Percentiles rank a stretch among this genome's conserved stretches.
These are phyloP conservation scores for Xiphydria camelus DNA, from an alignment of 2,888 invertebrate genomes.

Conservation along the genomic window DNA sequence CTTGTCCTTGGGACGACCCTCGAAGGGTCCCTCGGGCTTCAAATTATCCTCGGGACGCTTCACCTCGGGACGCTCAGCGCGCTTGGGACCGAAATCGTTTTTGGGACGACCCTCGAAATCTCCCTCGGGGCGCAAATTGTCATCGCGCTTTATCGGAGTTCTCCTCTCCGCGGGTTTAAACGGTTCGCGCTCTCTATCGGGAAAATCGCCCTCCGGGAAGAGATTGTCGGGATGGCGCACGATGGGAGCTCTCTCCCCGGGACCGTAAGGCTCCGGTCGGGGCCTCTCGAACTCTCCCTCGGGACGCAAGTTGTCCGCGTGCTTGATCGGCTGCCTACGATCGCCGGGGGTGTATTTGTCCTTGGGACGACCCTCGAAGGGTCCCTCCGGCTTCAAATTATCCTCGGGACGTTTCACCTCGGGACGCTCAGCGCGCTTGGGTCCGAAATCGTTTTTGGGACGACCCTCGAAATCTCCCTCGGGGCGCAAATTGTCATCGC, in stretches of 20 bases:
- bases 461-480: constrained; percentile 61
- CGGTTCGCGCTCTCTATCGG: constrained; percentile 27
- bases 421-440: constrained; percentile 51
- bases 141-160: constrained; percentile 54
- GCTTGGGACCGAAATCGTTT: constrained; percentile 25
- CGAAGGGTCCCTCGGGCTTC: constrained; percentile 54
- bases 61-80: constrained; percentile 52
- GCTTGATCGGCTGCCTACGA: constrained; percentile 27
- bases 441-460: constrained; percentile 54
- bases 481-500: constrained; percentile 59
- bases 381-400: constrained; percentile 59
- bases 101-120: constrained; percentile 57
- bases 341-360: constrained; percentile 52
- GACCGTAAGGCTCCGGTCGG: constrained; percentile 51
- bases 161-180: constrained; percentile 54
- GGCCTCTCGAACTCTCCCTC: constrained; percentile 59
- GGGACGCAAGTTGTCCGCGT: constrained; percentile 38
- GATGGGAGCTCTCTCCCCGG: constrained; percentile 51
- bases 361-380: constrained; percentile 54
- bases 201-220: constrained; percentile 60
- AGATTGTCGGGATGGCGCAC: constrained; percentile 51
- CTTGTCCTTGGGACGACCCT: constrained; percentile 58
- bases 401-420: constrained; percentile 54
- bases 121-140: constrained; percentile 61
- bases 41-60: constrained; percentile 60